Evolutionary conservation across 1,140 invertebrate species (phyloP), one percentile per base, ranked within the genome.

Genomic region (Hirudo medicinalis): DNA sequence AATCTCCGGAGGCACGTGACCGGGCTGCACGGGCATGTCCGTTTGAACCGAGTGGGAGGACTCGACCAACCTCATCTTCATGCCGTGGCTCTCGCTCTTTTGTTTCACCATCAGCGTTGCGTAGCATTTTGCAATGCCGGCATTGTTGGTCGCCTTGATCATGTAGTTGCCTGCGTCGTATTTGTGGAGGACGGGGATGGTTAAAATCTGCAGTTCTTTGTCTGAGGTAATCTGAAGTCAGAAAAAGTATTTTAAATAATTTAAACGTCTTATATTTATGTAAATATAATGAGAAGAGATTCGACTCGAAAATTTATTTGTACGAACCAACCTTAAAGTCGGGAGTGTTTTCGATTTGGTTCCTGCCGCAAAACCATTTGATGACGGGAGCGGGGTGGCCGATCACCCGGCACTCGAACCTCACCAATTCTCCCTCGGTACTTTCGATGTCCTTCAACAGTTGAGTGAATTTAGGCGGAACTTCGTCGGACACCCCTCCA

Each of bases 91-190:
- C 19, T 75, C 74, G 20, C 57, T 53, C 20, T n/a, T 29, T 78
- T 76, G 75, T 73, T 79, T 68, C 20, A 82, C 77, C 67, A 76
- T 77, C 11, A 82, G 76, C 54, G 78, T 76, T 43, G 81, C 80
- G 40, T 77, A 76, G 72, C 80, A 81, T 69, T 77, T 74, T 19
- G 80, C 77, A 53, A 79, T 77, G 27, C 81, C 81, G 60, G 79
- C 80, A 15, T 77, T 75, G 72, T 82, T 82, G 49, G 77, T 76
- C 40, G 81, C 81, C 36, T 77, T 75, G 11, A 79, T 79, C 54
- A 87, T 86, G 71, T 90, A 85, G 71, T 85, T 86, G 55, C 90
- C 90, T 53, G 83, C 81, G 75, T 86, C 84, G 76, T 85, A 83
- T 60, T 75, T 78, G 78, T 80, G 81, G 32, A 79, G 80, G 72